Evolutionary conservation across 2,888 invertebrate species (phyloP), one percentile per base, ranked within the genome.

Genomic region (Selenia dentaria): DNA sequence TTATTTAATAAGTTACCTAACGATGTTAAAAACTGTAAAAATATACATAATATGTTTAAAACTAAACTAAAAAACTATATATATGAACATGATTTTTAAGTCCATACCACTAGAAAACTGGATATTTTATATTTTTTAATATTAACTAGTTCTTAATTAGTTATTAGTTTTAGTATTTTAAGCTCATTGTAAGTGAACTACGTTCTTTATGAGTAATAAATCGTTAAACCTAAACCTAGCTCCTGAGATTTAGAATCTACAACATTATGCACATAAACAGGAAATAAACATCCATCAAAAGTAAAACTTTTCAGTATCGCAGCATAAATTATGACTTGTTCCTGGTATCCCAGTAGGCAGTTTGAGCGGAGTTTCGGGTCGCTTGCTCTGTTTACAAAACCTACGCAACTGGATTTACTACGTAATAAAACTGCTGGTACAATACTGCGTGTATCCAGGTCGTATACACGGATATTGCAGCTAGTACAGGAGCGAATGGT

Each of bases 371-470:
- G 35, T 65, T 67, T 63, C 49, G 67, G 72, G 70, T 67, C 67
- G 57, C 64, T 67, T 60, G 45, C 10, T 50, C 40, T 76, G 70
- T 77, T 75, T 73, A 72, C 60, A 58, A 57, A 59, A 60, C 54
- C 54, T 64, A 58, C 64, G 59, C 42, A 62, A 59, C 55, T 58
- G 62, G 68, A 70, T 83, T 85, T 82, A 84, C 71, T 70, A 67
- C 74, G 71, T 66, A 70, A 78, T 83, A 83, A 84, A 84, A 74
- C 68, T 62, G 67, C 4, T 16, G 16, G 16, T 16, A 16, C 16
- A 4, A 2, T 16, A 4, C 64, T 61, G 57, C 36, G 31, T 40
- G 42, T 43, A 50, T 48, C 28, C 59, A 54, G 64, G 67, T 60
- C 57, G 58, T 9, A 10, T 25, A 25, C 3, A 10, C 25, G 25